These are phyloP conservation scores for Chaenogobius annularis DNA, from an alignment of 2,113 vertebrate genomes.

Conservation along the genomic window DNA sequence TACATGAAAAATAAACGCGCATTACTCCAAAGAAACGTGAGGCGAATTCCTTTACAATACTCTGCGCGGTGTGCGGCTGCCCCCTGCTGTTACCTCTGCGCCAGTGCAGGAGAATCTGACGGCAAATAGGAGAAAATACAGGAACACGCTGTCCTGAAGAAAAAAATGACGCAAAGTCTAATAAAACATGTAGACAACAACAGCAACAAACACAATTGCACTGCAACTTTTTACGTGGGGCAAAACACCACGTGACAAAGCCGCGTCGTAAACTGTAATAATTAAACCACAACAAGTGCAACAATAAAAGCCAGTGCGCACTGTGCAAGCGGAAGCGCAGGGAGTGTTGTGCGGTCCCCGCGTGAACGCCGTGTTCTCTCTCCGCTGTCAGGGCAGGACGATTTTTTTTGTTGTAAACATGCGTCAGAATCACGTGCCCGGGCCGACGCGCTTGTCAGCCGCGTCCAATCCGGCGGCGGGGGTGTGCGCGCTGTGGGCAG, in stretches of 20 bases:
- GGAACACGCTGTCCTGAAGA: background rate
- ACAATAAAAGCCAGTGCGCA: background rate
- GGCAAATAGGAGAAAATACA: background rate
- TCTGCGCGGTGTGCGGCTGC: conserved; percentile 49
- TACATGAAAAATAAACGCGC: no score
- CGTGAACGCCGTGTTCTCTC: background rate
- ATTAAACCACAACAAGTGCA: background rate
- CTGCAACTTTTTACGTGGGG: background rate
- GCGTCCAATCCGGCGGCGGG: conserved; percentile 72
- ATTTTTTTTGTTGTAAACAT: conserved; percentile 82
- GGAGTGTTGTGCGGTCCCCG: background rate
- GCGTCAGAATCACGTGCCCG: conserved; percentile 78
- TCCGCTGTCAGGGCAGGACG: conserved; percentile 26
- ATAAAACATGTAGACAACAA: background rate
- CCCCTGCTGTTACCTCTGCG: conserved; percentile 60
- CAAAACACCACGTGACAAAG: background rate
- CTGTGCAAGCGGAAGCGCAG: conserved; percentile 13
- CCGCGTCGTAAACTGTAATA: background rate
- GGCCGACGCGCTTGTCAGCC: conserved; percentile 31
- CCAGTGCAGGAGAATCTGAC: background rate
- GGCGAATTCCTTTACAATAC: no score
- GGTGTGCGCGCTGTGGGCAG: conserved; percentile 77
- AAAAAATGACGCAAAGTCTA: no score
- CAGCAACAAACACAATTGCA: background rate
- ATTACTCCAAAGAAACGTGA: no score